Conservation (phyloP, 2,113 vertebrate genomes). For the Numida meleagris region DNA sequence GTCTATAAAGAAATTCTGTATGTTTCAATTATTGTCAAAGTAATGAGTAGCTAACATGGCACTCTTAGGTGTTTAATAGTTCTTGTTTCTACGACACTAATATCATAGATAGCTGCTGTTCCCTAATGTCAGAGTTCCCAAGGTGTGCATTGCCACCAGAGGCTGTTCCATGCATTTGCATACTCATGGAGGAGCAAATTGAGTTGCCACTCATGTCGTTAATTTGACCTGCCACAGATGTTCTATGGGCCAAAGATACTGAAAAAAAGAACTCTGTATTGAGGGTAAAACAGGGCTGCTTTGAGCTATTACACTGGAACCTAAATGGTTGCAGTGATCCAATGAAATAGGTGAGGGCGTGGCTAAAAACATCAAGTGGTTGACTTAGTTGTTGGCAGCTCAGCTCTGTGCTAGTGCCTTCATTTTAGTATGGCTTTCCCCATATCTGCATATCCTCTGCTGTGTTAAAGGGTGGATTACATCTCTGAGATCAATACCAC, state of each 20-base stretch:
- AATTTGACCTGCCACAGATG: not conserved
- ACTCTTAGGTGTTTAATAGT: conserved; percentile 43
- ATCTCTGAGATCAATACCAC: not conserved
- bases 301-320: not conserved
- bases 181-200: conserved; percentile 60
- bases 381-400: not conserved
- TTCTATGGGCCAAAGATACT: not conserved
- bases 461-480: not conserved
- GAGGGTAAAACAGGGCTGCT: not conserved
- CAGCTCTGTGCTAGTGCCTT: not conserved
- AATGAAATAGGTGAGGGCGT: not conserved
- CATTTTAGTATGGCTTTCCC: not conserved
- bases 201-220: conserved; percentile 43
- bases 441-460: not conserved
- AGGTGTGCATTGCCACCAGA: not conserved
- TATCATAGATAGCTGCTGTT: conserved; percentile 40
- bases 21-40: conserved; percentile 65
- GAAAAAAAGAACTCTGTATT: not conserved
- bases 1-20: conserved; percentile 71
- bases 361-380: not conserved
- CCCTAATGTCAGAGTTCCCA: conserved; percentile 18
- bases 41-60: conserved; percentile 61
- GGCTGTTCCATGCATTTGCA: conserved; percentile 44
- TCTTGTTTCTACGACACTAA: conserved; percentile 8
- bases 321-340: accelerated